Conservation (phyloP, 2,113 vertebrate genomes). For the Albula glossodonta region DNA sequence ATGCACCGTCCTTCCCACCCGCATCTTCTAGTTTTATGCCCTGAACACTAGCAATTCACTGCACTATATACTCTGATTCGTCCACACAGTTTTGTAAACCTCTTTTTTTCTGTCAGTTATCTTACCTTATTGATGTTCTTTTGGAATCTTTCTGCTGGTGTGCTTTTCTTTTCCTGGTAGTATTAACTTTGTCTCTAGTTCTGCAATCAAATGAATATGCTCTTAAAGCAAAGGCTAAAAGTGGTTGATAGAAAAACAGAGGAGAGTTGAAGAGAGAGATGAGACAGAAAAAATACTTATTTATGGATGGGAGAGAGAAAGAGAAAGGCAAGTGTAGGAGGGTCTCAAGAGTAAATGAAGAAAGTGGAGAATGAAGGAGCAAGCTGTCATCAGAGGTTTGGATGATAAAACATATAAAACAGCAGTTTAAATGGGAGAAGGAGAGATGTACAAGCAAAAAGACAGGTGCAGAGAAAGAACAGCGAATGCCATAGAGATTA, state of each 20-base stretch:
- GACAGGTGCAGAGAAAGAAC: neutral
- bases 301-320: conserved; percentile 12
- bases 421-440: neutral
- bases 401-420: neutral
- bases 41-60: neutral
- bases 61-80: neutral
- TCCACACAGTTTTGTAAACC: neutral
- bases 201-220: neutral
- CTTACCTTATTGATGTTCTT: conserved; percentile 20
- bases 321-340: neutral
- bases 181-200: neutral
- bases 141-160: conserved; percentile 9
- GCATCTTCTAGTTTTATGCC: neutral
- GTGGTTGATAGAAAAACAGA: conserved; percentile 1
- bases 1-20: neutral
- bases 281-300: conserved; percentile 1
- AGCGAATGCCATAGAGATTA: neutral
- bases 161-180: conserved; percentile 3
- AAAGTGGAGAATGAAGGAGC: too few relatives aligned
- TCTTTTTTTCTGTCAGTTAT: neutral
- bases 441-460: neutral
- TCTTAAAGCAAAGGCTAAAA: neutral
- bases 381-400: neutral
- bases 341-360: neutral
- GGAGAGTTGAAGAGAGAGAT: neutral